A percentile compares a stretch with the other conserved stretches of the same genome.
phyloP scores from a whole-genome alignment of 2,888 invertebrate genomes.

The Hydropsyche betteni region DNA sequence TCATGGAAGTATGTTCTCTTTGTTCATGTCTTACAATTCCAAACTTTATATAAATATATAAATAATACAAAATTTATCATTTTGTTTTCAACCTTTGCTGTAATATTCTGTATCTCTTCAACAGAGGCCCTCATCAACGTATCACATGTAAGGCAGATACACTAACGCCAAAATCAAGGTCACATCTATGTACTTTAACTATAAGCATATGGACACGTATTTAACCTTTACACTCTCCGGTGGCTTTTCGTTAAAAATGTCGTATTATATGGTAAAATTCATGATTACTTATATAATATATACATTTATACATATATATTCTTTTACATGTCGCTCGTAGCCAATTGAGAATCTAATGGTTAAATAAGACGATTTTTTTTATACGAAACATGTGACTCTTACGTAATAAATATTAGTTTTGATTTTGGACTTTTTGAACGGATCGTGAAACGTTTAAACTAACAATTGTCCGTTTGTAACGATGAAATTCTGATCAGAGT shows the following conservation, averaged over 20 bases:
- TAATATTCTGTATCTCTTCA: constrained; percentile 33
- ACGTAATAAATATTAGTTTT: constrained; percentile 18
- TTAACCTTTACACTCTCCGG: constrained; percentile 26
- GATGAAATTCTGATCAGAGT: constrained; percentile 3
- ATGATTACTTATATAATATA: too few species aligned
- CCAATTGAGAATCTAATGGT: constrained; percentile 25
- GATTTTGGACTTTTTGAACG: constrained; percentile 26
- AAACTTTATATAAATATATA: not conserved
- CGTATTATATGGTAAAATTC: too few species aligned
- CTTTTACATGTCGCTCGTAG: not conserved
- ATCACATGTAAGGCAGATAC: constrained; percentile 31
- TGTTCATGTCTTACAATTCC: not conserved
- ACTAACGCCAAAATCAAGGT: constrained; percentile 33
- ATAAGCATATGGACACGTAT: constrained; percentile 20
- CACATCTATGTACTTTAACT: constrained; percentile 32
- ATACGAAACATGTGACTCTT: constrained; percentile 7
- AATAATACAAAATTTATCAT: constrained; percentile 2
- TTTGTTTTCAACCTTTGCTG: constrained; percentile 29
- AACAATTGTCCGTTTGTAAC: constrained; percentile 4
- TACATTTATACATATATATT: not conserved
- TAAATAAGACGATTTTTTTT: constrained; percentile 24
- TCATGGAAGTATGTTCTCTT: constrained; percentile 70
- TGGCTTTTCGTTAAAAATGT: not conserved
- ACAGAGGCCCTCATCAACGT: constrained; percentile 33
- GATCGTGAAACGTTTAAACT: constrained; percentile 1